These are phyloP conservation scores for Drosophila helvetica DNA, from an alignment of 2,888 invertebrate species.

Conservation along the genomic window DNA sequence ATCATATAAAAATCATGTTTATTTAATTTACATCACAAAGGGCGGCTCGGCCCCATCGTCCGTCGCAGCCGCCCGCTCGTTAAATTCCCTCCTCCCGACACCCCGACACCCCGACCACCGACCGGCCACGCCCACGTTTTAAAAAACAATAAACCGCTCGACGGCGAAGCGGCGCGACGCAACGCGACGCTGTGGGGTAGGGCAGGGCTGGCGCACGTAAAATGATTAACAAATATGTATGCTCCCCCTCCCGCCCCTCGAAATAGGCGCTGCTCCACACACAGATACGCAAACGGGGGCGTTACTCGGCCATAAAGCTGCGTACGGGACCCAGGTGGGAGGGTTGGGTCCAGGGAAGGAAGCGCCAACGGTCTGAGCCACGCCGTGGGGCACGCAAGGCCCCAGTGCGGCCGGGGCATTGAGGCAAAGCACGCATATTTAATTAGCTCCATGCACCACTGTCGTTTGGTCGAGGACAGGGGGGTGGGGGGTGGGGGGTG, in stretches of 20 bases:
- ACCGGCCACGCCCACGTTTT: conserved; percentile 59
- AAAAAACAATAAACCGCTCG: conserved; percentile 70
- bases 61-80: conserved; percentile 56
- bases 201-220: conserved; percentile 52
- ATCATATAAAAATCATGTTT: conserved; percentile 79
- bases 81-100: conserved; percentile 62
- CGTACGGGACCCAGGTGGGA: conserved; percentile 28
- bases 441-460: conserved; percentile 49
- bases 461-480: conserved; percentile 18
- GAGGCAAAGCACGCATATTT: conserved; percentile 54
- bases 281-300: conserved; percentile 35
- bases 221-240: conserved; percentile 80
- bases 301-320: conserved; percentile 35
- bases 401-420: conserved; percentile 46
- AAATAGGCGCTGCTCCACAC: conserved; percentile 38
- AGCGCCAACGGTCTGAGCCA: conserved; percentile 10
- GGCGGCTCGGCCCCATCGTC: not conserved
- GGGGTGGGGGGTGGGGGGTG: not conserved
- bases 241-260: conserved; percentile 30
- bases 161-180: not conserved
- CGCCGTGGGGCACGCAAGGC: conserved; percentile 45
- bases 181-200: not conserved
- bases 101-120: too few species aligned
- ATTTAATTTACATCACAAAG: conserved; percentile 78
- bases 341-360: not conserved